phyloP scores from a whole-genome alignment of 2,888 invertebrate species.

The Thymelicus lineola region DNA sequence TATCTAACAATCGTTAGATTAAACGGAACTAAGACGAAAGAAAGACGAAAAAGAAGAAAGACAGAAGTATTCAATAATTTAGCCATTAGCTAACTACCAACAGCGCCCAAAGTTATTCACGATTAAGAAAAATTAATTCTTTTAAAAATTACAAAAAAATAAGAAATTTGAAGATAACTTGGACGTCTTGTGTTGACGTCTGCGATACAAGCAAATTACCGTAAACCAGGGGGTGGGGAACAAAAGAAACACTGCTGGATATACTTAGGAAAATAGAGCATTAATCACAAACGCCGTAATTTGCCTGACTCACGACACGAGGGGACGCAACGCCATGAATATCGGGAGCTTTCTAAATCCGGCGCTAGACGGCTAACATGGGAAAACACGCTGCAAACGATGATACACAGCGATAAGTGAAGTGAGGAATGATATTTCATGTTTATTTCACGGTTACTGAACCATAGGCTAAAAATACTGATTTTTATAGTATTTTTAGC shows the following conservation, averaged over 20 bases:
- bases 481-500: too few species aligned
- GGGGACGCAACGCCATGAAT: constrained; percentile 74
- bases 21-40: too few species aligned
- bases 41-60: too few species aligned
- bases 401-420: constrained; percentile 14
- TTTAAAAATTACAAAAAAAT: not conserved
- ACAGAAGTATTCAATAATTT: too few species aligned
- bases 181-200: constrained; percentile 5
- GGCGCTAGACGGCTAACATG: constrained; percentile 61
- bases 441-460: not conserved
- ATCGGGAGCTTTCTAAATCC: constrained; percentile 77
- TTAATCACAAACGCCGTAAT: constrained; percentile 81
- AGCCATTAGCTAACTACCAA: too few species aligned
- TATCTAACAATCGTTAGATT: too few species aligned
- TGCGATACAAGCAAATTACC: constrained; percentile 4
- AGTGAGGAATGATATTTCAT: constrained; percentile 5
- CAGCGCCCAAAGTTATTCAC: not conserved
- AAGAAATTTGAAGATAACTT: constrained; percentile 3
- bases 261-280: constrained; percentile 74
- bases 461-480: too few species aligned
- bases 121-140: not conserved
- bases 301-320: constrained; percentile 80
- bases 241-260: constrained; percentile 68
- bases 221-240: constrained; percentile 47
- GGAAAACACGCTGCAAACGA: constrained; percentile 61